Conservation (phyloP, 2,113 vertebrate species). For the Fregetta grallaria region DNA sequence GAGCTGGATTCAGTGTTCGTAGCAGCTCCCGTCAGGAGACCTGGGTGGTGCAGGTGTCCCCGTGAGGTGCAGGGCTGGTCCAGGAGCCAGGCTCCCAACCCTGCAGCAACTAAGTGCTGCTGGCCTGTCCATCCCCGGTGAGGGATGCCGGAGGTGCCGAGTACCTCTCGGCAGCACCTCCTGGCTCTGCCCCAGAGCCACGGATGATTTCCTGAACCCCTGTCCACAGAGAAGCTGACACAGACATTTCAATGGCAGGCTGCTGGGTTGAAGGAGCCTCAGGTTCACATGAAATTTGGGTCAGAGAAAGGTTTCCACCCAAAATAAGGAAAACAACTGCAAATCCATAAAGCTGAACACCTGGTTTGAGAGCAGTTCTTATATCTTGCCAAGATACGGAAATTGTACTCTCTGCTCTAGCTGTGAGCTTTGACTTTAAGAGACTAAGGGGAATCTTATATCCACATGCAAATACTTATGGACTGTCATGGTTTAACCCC, state of each 20-base stretch:
- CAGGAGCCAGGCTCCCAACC: not conserved
- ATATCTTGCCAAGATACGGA: not conserved
- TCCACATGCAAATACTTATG: not conserved
- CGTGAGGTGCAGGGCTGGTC: not conserved
- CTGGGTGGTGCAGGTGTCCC: not conserved
- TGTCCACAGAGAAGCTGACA: accelerated
- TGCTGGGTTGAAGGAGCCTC: not conserved
- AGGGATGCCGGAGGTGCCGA: accelerated
- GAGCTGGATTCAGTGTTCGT: accelerated
- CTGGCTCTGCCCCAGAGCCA: not conserved
- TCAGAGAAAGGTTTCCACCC: not conserved
- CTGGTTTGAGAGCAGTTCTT: not conserved
- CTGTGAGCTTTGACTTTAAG: not conserved
- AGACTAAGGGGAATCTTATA: not conserved
- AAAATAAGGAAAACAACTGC: not conserved
- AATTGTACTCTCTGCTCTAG: not conserved
- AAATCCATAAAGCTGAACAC: not conserved
- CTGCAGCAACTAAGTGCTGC: not conserved
- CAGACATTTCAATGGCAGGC: not conserved
- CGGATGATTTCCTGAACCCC: not conserved
- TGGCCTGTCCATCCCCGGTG: accelerated
- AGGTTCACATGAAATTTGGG: not conserved
- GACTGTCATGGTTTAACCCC: too few relatives aligned
- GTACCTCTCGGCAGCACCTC: accelerated
- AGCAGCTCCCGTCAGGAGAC: not conserved